These are phyloP conservation scores for Acrocephalus arundinaceus DNA, from an alignment of 2,113 vertebrate species.

Conservation along the genomic window DNA sequence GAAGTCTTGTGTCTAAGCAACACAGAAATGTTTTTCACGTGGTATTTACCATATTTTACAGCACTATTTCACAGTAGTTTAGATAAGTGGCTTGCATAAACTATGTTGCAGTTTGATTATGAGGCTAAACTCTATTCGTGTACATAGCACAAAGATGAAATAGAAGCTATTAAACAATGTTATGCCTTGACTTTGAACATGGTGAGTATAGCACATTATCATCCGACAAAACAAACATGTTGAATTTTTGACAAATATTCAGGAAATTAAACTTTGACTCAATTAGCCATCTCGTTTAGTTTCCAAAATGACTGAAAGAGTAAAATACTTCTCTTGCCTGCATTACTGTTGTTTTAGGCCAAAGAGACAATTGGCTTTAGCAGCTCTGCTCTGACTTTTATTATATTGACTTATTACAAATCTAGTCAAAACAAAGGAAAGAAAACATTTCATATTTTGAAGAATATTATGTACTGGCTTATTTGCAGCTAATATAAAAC, in stretches of 20 bases:
- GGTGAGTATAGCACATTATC: neutral
- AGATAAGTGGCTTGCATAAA: neutral
- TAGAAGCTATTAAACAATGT: neutral
- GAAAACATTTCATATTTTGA: slow-evolving; percentile 23
- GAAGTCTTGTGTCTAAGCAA: neutral
- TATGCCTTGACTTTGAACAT: neutral
- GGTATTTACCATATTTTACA: neutral
- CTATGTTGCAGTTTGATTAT: neutral
- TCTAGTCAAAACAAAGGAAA: slow-evolving; percentile 55
- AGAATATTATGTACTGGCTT: neutral
- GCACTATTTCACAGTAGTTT: neutral
- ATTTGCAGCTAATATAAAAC: neutral
- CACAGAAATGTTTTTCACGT: neutral
- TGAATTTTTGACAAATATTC: neutral
- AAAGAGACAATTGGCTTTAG: neutral
- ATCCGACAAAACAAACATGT: neutral
- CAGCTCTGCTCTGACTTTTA: neutral
- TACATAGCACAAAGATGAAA: neutral
- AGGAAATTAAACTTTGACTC: slow-evolving; percentile 21
- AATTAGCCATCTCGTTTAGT: neutral
- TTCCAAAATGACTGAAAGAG: slow-evolving; percentile 14
- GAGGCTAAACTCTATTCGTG: neutral
- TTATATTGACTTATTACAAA: neutral
- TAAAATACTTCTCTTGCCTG: neutral
- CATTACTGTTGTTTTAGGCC: neutral